Evolutionary conservation across 2,113 vertebrate species (phyloP), one percentile per base, ranked within the genome.

Genomic region (Mastomys coucha): DNA sequence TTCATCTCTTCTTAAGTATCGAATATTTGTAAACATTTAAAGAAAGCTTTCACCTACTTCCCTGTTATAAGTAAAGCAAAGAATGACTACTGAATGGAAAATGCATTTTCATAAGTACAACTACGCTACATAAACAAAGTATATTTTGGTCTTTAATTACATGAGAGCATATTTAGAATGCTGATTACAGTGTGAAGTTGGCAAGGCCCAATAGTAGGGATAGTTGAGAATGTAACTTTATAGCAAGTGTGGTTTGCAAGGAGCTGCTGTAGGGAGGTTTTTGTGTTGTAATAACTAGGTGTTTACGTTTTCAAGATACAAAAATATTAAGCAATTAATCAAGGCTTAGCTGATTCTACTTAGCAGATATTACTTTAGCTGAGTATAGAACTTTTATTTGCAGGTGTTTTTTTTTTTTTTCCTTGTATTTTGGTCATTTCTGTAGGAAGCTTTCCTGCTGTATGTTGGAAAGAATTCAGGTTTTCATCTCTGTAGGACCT

Each of bases 71-170:
- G 45, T 36, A 67, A 88, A 93, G 24, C 28, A 63, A 91, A 67
- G 24, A 24, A 72, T 73, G 56, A 56, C 67, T 96, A 72, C 92
- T 82, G 60, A 82, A 49, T 14, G 36, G 85, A 86, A 88, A 75
- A 72, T 81, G 7, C 19, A 70, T 91, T 94, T 98, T 96, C 9
- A 17, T 72, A 58, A 81, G 45, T 88, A 6, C 72, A 51, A 69
- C n/a, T 39, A 14, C 5, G 1, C 26, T 80, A 65, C 28, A 20
- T 9, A 69, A 67, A 90, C 63, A 36, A 73, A 58, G 22, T 39
- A 26, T 60, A 42, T 70, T 75, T 90, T 92, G 60, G 39, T 70
- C 81, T 92, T 51, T 95, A 91, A 84, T 93, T 84, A 93, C 45
- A 56, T 22, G 45, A 69, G 36, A 73, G 5, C 78, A 31, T 78